Evolutionary conservation across 2,888 invertebrate species (phyloP), one percentile per base, ranked within the genome.

Genomic region (Zhuqinia jingwanae): DNA sequence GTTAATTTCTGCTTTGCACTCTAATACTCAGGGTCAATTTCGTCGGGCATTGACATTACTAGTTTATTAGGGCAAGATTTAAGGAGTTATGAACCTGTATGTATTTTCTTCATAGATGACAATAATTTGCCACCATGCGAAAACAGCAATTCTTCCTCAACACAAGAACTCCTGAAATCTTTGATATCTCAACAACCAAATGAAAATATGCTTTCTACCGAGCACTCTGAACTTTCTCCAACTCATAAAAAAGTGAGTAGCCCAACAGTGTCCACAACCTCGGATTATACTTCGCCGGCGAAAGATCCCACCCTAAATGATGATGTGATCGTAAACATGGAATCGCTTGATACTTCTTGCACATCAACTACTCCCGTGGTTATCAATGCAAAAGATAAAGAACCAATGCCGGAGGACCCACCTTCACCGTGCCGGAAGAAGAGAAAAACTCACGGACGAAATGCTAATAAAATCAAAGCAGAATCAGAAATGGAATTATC

Each of bases 211-310:
- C 63, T 22, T 47, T 56, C 56, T 22, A 27, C 70, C 13, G 77
- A 78, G n/a, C 53, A 22, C 3, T 53, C 45, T 11, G 80, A 80
- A n/a, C 56, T 65, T 79, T 65, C 53, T 17, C 36, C 53, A 27
- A 25, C 78, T 25, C 68, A 63, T 6, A 76, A 73, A 17, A 86
- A 86, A 70, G 86, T 86, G 13, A 86, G 86, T 20, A 86, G 86
- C 22, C 86, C 86, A n/a, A 86, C 86, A n/a, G 81, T 86, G 8
- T 86, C 86, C 13, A 86, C 86, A n/a, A 86, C 86, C 1, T 86
- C 86, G 36, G 86, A 86, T 42, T 81, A 86, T 27, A 22, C 81
- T 1, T 50, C 76, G 2, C 60, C 58, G 1, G 53, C 68, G 36
- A 76, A 27, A 22, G 73, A 81, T 70, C 20, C 45, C 27, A 58